phyloP scores from a whole-genome alignment of 2,797 vertebrate species.

The Myripristis murdjan region DNA sequence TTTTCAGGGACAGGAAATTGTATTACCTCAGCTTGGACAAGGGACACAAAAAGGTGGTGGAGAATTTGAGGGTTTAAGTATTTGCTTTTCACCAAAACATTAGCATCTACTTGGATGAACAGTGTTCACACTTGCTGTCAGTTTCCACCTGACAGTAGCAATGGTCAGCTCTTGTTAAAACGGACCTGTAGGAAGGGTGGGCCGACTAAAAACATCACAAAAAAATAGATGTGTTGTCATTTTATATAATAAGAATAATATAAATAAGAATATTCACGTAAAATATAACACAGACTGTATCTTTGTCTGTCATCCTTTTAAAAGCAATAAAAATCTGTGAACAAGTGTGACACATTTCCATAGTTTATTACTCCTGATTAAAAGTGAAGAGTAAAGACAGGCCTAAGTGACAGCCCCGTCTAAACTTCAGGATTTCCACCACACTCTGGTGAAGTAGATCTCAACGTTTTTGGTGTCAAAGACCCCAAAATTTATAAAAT shows the following conservation, averaged over 20 bases:
- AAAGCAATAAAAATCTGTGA: constrained; percentile 10
- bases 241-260: too few species aligned
- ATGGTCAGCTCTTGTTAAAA: constrained; percentile 31
- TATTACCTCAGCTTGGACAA: constrained; percentile 62
- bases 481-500: too few species aligned
- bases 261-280: constrained; percentile 1
- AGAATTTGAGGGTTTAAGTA: constrained; percentile 13
- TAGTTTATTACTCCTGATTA: constrained; percentile 7
- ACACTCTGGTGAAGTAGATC: too few species aligned
- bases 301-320: neutral
- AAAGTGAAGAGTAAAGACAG: constrained; percentile 1
- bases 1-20: constrained; percentile 75
- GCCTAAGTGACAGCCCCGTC: constrained; percentile 34
- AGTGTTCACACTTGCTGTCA: constrained; percentile 15
- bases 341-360: too few species aligned
- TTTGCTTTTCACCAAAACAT: constrained; percentile 24
- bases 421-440: constrained; percentile 20
- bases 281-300: neutral
- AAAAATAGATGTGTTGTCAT: neutral
- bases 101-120: constrained; percentile 42
- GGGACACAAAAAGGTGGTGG: constrained; percentile 38
- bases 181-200: neutral
- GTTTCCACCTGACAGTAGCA: constrained; percentile 17
- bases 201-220: constrained; percentile 3
- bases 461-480: too few species aligned